Conservation (phyloP, 2,797 vertebrate species). For the Urophycis tenuis region DNA sequence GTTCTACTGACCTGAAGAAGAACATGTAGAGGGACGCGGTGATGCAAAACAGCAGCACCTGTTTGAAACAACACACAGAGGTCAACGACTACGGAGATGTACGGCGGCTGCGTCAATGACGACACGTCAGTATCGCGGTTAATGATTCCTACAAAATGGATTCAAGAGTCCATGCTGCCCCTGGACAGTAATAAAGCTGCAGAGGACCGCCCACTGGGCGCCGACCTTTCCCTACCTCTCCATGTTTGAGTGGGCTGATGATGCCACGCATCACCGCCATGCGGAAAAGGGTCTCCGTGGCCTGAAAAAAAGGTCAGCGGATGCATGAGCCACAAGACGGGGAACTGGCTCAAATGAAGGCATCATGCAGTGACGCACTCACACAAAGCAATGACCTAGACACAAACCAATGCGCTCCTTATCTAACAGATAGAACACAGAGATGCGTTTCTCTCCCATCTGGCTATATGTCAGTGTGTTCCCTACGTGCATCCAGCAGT, state of each 20-base stretch:
- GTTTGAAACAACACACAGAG: not conserved
- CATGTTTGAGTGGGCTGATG: conserved; percentile 70
- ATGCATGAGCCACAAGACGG: not conserved
- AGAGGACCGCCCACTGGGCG: not conserved
- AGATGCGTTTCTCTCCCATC: not conserved
- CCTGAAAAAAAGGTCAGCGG: conserved; percentile 45
- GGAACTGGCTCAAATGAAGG: not conserved
- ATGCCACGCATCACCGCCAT: conserved; percentile 73
- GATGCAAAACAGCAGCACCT: conserved; percentile 75
- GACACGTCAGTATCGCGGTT: not conserved
- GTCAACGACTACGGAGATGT: not conserved
- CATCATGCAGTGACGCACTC: not conserved
- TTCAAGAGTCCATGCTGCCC: not conserved
- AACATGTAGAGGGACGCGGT: conserved; percentile 76
- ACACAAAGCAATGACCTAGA: not conserved
- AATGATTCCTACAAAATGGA: not conserved
- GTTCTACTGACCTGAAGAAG: conserved; percentile 70
- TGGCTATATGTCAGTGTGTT: too few relatives aligned
- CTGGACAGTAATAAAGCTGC: not conserved
- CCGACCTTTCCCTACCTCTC: conserved; percentile 61
- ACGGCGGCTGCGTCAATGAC: not conserved
- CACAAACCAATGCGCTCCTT: not conserved
- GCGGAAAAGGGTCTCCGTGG: conserved; percentile 75
- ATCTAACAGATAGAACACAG: not conserved
- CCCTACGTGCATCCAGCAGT: too few relatives aligned